Conservation (phyloP, 2,888 invertebrate species). For the Himalopsyche kuldschensis region DNA sequence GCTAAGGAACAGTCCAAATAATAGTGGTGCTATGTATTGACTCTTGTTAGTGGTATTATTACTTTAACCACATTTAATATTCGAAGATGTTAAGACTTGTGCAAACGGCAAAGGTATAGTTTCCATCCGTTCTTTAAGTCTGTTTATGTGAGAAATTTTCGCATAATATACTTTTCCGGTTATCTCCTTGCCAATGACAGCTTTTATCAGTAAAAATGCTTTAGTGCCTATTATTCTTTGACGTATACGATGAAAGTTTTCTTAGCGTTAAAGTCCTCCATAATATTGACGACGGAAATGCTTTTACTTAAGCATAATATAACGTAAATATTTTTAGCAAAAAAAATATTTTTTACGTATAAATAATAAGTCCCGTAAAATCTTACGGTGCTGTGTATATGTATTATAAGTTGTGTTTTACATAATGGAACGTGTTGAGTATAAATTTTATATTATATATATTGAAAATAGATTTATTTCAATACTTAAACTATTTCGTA, state of each 20-base stretch:
- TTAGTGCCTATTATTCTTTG: not conserved
- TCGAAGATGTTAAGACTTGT: too few species aligned
- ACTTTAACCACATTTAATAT: not conserved
- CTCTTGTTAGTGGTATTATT: not conserved
- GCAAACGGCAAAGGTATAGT: not conserved
- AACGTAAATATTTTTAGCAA: not conserved
- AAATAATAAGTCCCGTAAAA: not conserved
- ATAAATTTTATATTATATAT: not conserved
- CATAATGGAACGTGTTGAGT: not conserved
- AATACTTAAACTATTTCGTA: too few species aligned
- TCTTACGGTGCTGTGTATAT: not conserved
- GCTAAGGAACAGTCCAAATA: too few species aligned
- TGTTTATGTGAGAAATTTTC: not conserved
- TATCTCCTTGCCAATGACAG: not conserved
- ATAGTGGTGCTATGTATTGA: not conserved
- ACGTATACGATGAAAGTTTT: not conserved
- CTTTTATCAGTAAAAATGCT: not conserved
- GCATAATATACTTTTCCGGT: not conserved
- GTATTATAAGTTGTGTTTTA: not conserved
- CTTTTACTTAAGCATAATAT: not conserved
- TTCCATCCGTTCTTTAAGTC: not conserved
- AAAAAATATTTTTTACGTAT: not conserved
- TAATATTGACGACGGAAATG: not conserved
- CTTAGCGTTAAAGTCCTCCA: not conserved
- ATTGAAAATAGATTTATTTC: too few species aligned